Conservation (phyloP, 2,113 vertebrate genomes). For the Irena cyanogastra region DNA sequence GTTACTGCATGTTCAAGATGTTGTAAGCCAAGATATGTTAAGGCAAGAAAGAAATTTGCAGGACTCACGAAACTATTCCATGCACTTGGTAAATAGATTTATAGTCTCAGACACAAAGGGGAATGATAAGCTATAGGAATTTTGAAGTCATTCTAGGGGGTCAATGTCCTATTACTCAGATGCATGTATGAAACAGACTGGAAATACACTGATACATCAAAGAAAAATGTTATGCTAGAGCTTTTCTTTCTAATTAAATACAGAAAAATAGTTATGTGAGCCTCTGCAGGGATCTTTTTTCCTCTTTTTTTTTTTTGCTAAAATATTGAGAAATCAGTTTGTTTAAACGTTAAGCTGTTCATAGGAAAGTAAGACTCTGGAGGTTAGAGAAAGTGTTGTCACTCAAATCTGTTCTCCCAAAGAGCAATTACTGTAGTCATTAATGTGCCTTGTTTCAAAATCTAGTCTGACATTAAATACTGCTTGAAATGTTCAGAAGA, state of each 20-base stretch:
- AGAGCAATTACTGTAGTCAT: slow-evolving; percentile 61
- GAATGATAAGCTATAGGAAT: not conserved
- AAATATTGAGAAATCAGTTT: slow-evolving; percentile 57
- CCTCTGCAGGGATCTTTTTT: not conserved
- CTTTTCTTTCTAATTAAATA: not conserved
- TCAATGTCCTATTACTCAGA: not conserved
- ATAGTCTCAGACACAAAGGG: not conserved
- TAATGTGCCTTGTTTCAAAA: slow-evolving; percentile 50
- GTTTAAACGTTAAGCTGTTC: slow-evolving; percentile 55
- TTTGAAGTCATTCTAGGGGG: not conserved
- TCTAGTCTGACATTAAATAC: slow-evolving; percentile 59
- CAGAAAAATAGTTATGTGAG: not conserved
- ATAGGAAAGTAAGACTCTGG: slow-evolving; percentile 39
- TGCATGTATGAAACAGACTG: not conserved
- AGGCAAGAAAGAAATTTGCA: not conserved
- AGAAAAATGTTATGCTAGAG: not conserved
- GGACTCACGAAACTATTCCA: not conserved
- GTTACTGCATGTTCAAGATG: not conserved
- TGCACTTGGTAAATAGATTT: not conserved
- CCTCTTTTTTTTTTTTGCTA: not conserved
- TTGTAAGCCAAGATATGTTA: not conserved
- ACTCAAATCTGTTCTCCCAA: slow-evolving; percentile 64
- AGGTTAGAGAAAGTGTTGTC: slow-evolving; percentile 65
- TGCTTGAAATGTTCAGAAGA: slow-evolving; percentile 45
- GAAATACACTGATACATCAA: not conserved